Conservation (phyloP, 2,113 vertebrate genomes). For the Leptobrachium leishanense region DNA sequence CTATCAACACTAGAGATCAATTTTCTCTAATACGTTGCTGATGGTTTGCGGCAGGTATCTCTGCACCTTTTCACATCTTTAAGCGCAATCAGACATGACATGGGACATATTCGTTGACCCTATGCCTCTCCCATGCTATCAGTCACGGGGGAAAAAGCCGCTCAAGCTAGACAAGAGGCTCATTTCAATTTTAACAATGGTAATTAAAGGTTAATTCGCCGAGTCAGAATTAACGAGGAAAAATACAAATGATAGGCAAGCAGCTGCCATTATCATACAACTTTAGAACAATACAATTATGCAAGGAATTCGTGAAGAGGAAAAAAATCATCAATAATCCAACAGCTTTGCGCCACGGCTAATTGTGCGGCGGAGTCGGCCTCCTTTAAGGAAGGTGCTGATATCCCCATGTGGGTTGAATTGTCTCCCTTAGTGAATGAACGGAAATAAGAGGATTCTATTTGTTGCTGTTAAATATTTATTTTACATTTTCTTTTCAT, state of each 20-base stretch:
- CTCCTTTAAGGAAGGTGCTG: background rate
- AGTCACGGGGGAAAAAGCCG: slow-evolving; percentile 72
- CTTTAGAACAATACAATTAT: slow-evolving; percentile 96
- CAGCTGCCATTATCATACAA: slow-evolving; percentile 87
- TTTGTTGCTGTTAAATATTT: too few relatives aligned
- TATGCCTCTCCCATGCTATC: slow-evolving; percentile 85
- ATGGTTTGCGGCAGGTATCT: slow-evolving; percentile 80
- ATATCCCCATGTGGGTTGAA: background rate
- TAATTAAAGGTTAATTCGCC: slow-evolving; percentile 98
- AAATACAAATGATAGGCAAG: slow-evolving; percentile 93
- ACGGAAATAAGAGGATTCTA: background rate
- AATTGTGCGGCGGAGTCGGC: slow-evolving; percentile 60
- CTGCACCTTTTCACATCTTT: slow-evolving; percentile 86
- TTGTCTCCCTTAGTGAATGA: background rate
- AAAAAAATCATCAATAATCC: slow-evolving; percentile 65
- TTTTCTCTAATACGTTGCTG: slow-evolving; percentile 58
- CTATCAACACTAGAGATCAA: slow-evolving; percentile 57
- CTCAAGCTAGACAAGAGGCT: slow-evolving; percentile 77
- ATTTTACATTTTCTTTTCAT: too few relatives aligned
- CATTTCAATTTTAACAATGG: slow-evolving; percentile 89
- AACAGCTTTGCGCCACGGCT: slow-evolving; percentile 59
- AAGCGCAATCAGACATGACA: slow-evolving; percentile 84
- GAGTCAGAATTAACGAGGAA: slow-evolving; percentile 95
- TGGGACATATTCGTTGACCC: slow-evolving; percentile 91
- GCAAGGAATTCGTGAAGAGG: slow-evolving; percentile 74